phyloP scores from a whole-genome alignment of 2,797 vertebrate genomes.

The Sardinella longiceps region DNA sequence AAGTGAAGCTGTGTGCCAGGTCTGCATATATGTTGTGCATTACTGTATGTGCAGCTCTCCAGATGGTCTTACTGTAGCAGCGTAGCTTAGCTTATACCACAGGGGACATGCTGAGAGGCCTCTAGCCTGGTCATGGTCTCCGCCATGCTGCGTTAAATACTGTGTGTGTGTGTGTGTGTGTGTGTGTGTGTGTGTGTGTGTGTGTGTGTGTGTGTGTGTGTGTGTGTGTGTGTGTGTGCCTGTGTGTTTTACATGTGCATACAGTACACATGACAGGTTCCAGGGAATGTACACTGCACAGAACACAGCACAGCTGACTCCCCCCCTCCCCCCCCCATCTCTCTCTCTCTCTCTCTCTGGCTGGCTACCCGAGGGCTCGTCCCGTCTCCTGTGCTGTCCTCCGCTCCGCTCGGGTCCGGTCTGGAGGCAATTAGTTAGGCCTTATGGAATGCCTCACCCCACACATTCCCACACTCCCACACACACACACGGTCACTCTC shows the following conservation, averaged over 20 bases:
- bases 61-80: neutral
- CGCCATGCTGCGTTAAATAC: neutral
- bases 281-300: neutral
- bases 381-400: neutral
- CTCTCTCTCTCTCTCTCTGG: neutral
- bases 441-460: conserved; percentile 23
- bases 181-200: too few species aligned
- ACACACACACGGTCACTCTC: too few species aligned
- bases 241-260: too few species aligned
- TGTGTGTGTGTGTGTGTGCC: too few species aligned
- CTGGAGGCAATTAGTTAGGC: conserved; percentile 45
- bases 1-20: neutral
- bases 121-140: neutral
- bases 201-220: too few species aligned
- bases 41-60: too few species aligned
- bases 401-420: neutral
- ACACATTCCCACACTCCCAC: neutral
- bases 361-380: neutral
- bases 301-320: neutral
- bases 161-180: too few species aligned
- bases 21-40: neutral
- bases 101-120: too few species aligned
- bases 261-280: neutral
- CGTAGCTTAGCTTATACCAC: neutral
- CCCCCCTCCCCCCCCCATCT: neutral